phyloP scores from a whole-genome alignment of 1,140 invertebrate species.

The Drosophila suzukii region DNA sequence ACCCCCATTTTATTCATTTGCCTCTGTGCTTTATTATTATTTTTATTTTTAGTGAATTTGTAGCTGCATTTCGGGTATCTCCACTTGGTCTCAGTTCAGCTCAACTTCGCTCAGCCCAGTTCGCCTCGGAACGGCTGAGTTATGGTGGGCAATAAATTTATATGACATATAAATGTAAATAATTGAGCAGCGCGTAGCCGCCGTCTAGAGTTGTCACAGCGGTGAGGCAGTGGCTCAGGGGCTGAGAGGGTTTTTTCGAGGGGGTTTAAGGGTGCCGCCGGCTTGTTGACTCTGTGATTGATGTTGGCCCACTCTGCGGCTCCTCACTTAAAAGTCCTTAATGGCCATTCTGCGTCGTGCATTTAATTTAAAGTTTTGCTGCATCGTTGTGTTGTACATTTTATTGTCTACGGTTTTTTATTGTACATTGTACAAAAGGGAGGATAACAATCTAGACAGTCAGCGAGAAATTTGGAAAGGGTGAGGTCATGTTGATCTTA shows the following conservation, averaged over 20 bases:
- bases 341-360: slow-evolving; percentile 63
- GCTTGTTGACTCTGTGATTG: slow-evolving; percentile 61
- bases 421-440: background rate
- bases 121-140: slow-evolving; percentile 49
- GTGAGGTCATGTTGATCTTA: slow-evolving; percentile 51
- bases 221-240: slow-evolving; percentile 30
- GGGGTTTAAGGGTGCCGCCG: slow-evolving; percentile 21
- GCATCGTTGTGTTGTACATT: slow-evolving; percentile 48
- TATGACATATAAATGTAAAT: slow-evolving; percentile 84
- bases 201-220: slow-evolving; percentile 60
- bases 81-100: slow-evolving; percentile 43
- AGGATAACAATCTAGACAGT: slow-evolving; percentile 15
- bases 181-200: slow-evolving; percentile 66
- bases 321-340: slow-evolving; percentile 59
- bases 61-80: slow-evolving; percentile 76
- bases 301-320: slow-evolving; percentile 37
- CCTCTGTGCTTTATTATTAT: slow-evolving; percentile 51
- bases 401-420: slow-evolving; percentile 34
- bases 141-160: slow-evolving; percentile 77
- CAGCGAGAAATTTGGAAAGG: slow-evolving; percentile 39
- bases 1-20: slow-evolving; percentile 18
- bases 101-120: slow-evolving; percentile 10
- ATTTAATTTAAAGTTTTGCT: slow-evolving; percentile 68
- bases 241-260: background rate
- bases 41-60: slow-evolving; percentile 61